Base-by-base conservation (phyloP, 2,797 vertebrate genomes). In the Gymnocypris eckloni region DNA sequence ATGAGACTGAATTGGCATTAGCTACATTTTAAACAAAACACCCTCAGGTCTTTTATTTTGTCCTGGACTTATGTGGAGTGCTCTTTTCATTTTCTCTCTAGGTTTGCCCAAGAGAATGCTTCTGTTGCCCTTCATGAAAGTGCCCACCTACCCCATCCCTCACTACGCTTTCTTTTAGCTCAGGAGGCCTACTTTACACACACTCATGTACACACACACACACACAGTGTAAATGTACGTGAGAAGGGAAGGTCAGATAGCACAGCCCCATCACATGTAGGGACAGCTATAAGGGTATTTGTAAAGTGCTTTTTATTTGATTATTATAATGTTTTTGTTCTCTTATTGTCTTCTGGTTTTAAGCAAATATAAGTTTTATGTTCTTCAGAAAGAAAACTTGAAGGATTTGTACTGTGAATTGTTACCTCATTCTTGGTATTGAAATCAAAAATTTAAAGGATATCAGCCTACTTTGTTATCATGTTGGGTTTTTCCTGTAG, bases 81-180 rank as follows among this genome's bases (percentile, higher is more conserved):
- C 95, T 98, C 92, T 96, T 94, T 96, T 96, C 96, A 91, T 98
- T 96, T 98, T 97, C 94, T 96, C 95, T 97, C 96, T 96, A 99
- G 98, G 98, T 98, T 97, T 99, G 94, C 98, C 98, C 96, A 99
- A 99, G 97, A 98, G 98, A 98, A 99, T 99, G 98, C 96, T 99
- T 97, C 98, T 99, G 97, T 99, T 99, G 95, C 98, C 98, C 94
- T 95, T 99, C 97, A 98, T 99, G 98, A 99, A 99, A 97, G 96
- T 99, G 93, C 98, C 98, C 94, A 95, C 97, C 96, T 99, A 97
- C 95, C 97, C 98, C 92, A 93, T 99, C 94, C 97, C 97, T 93
- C 97, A 98, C 96, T 99, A 98, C 96, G 97, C 97, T 94, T 99
- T 98, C 96, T 99, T 99, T 98, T 99, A 99, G 97, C 94, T 93